Base-by-base conservation (phyloP, 2,888 invertebrate species). In the Megaustenia siamemsis region DNA sequence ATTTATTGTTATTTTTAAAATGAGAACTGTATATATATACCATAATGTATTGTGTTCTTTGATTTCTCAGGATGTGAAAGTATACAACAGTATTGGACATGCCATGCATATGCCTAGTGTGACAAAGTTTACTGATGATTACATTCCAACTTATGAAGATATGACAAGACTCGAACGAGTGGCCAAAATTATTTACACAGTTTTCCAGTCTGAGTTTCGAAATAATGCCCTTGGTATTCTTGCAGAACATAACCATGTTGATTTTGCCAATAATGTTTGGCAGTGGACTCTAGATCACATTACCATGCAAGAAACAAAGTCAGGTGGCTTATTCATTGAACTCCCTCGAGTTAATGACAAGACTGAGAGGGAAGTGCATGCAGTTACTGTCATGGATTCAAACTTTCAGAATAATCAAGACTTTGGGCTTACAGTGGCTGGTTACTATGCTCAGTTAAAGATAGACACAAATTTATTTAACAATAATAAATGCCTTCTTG, bases 201-300 rank as follows among this genome's bases (percentile, higher is more conserved):
- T 99, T 2, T 98, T 98, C 90, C 96, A 96, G 89, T 97, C 97
- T 79, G 95, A 96, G 85, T 97, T 99, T 63, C 96, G 96, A 0
- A 97, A 97, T 90, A 99, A 99, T 93, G 97, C 97, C 0, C 96
- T 96, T 93, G 94, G 94, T 4, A 98, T 98, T 24, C 96, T 99
- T 87, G 95, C 96, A 83, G 98, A 99, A 90, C 97, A 97, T 90
- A 97, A 98, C 69, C 95, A 99, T 94, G 96, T 99, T 90, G 96
- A 98, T 89, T 97, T 98, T 87, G 98, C 99, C 0, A 99, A 99
- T 92, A 99, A 99, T 94, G 95, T 99, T 0, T 99, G 98, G 95
- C 98, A 99, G 93, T 99, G 99, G 95, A 95, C 97, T 43, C 94
- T 99, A 76, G 97, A 97, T 93, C 97, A 97, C 91, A 97, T 97